Conservation (phyloP, 1,140 invertebrate genomes). For the Holotrichia oblita region DNA sequence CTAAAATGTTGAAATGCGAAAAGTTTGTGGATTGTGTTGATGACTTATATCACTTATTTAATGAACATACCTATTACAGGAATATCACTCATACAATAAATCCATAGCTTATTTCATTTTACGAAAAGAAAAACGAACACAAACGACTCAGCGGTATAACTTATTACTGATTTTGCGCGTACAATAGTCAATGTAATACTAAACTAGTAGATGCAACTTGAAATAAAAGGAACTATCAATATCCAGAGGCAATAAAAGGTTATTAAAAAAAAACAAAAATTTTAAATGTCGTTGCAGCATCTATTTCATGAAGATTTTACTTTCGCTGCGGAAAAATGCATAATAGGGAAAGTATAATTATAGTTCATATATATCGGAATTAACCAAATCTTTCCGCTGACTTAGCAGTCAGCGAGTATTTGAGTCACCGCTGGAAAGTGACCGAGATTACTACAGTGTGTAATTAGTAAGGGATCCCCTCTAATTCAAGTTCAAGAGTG, state of each 20-base stretch:
- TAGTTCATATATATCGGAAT: slow-evolving; percentile 21
- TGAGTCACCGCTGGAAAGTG: slow-evolving; percentile 26
- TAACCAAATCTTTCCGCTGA: slow-evolving; percentile 11
- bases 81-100: too few relatives aligned
- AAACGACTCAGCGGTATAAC: background rate
- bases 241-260: background rate
- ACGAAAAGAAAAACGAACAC: background rate
- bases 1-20: too few relatives aligned
- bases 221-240: background rate
- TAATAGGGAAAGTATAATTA: slow-evolving; percentile 13
- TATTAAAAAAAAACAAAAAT: background rate
- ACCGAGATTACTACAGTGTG: background rate
- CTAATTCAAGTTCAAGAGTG: slow-evolving; percentile 33
- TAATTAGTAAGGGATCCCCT: slow-evolving; percentile 25
- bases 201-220: background rate
- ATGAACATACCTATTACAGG: too few relatives aligned
- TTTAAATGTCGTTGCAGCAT: background rate
- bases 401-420: background rate
- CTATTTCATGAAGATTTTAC: background rate
- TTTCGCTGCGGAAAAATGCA: slow-evolving; percentile 11
- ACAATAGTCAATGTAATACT: background rate
- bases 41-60: too few relatives aligned
- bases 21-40: too few relatives aligned
- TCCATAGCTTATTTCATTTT: background rate
- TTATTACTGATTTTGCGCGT: background rate